These are phyloP conservation scores for Lanius collurio DNA, from an alignment of 2,113 vertebrate species.

Conservation along the genomic window DNA sequence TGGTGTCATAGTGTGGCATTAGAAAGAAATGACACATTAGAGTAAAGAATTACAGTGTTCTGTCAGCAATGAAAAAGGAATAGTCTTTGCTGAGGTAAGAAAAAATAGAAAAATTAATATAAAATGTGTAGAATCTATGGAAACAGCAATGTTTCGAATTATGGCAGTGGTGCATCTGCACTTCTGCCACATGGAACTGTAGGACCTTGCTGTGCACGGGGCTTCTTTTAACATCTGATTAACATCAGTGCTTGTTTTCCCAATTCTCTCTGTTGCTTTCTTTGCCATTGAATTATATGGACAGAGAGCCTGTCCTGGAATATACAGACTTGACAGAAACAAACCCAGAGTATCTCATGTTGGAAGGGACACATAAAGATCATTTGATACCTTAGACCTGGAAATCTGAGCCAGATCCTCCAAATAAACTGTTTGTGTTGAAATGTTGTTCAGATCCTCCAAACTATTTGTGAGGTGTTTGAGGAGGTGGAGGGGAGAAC, in stretches of 20 bases:
- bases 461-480: neutral
- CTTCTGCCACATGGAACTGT: neutral
- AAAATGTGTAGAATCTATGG: neutral
- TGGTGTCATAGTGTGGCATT: neutral
- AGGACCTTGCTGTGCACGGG: neutral
- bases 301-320: neutral
- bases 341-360: neutral
- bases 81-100: neutral
- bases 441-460: neutral
- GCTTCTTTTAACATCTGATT: neutral
- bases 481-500: neutral
- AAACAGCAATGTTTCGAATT: neutral
- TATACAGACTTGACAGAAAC: neutral
- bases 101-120: neutral
- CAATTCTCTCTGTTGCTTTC: neutral
- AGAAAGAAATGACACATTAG: neutral
- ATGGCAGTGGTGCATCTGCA: too few species aligned
- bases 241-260: neutral
- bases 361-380: neutral
- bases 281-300: neutral
- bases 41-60: neutral
- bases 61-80: neutral
- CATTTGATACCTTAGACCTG: neutral
- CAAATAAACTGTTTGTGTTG: neutral
- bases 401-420: neutral